Conservation (phyloP, 2,113 vertebrate genomes). For the Cavia aperea region DNA sequence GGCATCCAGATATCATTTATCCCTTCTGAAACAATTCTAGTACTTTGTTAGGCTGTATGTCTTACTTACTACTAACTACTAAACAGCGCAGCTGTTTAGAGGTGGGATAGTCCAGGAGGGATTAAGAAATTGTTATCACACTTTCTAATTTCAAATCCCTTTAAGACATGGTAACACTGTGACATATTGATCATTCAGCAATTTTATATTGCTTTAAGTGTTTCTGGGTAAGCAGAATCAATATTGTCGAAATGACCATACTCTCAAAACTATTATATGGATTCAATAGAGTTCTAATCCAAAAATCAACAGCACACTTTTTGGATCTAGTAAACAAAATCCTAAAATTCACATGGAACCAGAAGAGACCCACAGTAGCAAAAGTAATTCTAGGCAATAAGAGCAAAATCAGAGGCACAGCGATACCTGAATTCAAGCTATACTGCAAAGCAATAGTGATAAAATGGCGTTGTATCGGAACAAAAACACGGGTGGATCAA, state of each 20-base stretch:
- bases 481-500: too few relatives aligned
- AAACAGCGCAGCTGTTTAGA: neutral
- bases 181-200: neutral
- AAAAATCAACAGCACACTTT: neutral
- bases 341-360: neutral
- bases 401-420: neutral
- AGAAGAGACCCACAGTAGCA: neutral
- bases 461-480: neutral
- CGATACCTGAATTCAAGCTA: neutral
- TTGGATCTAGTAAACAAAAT: neutral
- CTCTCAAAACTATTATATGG: neutral
- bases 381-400: neutral
- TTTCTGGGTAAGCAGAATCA: neutral
- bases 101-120: neutral
- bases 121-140: neutral
- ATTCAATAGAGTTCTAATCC: neutral
- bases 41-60: neutral
- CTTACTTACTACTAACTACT: neutral
- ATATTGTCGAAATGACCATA: neutral
- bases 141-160: constrained; percentile 28
- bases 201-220: neutral
- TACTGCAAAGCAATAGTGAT: neutral
- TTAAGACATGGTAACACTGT: neutral
- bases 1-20: neutral
- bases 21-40: neutral